These are phyloP conservation scores for Phyllostomus discolor DNA, from an alignment of 2,113 vertebrate species.

Conservation along the genomic window DNA sequence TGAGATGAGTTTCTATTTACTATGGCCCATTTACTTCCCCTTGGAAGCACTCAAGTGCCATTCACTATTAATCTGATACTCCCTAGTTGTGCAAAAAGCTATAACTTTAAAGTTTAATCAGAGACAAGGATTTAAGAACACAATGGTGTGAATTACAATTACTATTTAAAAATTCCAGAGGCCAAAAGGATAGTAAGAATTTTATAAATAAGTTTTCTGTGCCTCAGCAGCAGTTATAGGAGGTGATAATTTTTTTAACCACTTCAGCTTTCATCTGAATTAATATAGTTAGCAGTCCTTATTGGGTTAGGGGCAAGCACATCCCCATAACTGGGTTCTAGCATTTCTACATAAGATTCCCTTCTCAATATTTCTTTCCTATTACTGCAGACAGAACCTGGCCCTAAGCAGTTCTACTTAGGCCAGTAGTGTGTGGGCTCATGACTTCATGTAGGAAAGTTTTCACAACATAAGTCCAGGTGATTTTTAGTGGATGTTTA, in stretches of 20 bases:
- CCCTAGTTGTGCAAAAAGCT: background rate
- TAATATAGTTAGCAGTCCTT: background rate
- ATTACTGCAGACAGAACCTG: no score
- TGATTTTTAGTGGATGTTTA: no score
- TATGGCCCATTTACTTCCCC: background rate
- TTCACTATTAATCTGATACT: background rate
- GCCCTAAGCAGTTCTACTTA: no score
- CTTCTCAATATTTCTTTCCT: no score
- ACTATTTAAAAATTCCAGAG: background rate
- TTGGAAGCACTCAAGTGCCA: background rate
- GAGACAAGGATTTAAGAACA: background rate
- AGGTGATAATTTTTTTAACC: background rate
- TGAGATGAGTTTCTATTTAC: background rate
- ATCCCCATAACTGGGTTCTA: background rate
- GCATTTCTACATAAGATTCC: no score
- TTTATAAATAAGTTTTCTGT: background rate
- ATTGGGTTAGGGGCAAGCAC: background rate
- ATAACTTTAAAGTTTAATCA: background rate
- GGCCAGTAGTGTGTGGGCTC: no score
- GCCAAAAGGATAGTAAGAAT: background rate
- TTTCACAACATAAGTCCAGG: no score
- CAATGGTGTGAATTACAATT: background rate
- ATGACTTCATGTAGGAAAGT: no score
- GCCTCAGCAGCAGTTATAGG: background rate
- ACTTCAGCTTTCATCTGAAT: background rate